Evolutionary conservation across 2,888 invertebrate genomes (phyloP), one percentile per base, ranked within the genome.

Genomic region (Sycophila texana): DNA sequence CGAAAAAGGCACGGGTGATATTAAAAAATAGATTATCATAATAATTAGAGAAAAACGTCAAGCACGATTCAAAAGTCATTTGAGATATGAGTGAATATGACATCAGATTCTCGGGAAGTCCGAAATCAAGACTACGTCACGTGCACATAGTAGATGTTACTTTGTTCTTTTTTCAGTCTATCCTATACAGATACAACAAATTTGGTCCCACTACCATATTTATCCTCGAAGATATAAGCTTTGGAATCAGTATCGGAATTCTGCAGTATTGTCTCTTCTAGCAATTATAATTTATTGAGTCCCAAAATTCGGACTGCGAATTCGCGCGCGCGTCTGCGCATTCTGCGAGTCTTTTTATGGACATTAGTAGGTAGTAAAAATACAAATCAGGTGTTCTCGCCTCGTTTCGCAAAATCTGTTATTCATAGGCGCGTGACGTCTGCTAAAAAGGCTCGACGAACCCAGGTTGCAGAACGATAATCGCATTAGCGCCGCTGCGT

Each of bases 391-490:
- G 49, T 51, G 66, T 57, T 66, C 66, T 39, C n/a, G 20, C 26
- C 58, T 58, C 26, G 18, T 67, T 47, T 39, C 39, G n/a, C 13
- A 63, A 74, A 66, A 74, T 66, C 49, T 67, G 74, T 49, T 66
- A 39, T 22, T 57, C 20, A 26, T 14, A 26, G 30, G 63, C 22
- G 18, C 61, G 74, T 12, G 47, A 57, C n/a, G n/a, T 61, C 39
- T 4, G 63, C 76, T 63, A 77, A 70, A 77, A 77, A 77, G 70
- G 70, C 39, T 49, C 68, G 70, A 61, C 68, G 70, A 61, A 14
- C 30, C 18, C n/a, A 63, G 61, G 70, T 71, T 70, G 55, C 71
- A 57, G 65, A 49, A 61, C 68, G 53, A 61, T 61, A 70, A 63
- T 76, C 47, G 57, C 70, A 63, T 63, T 55, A 18, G 49, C 22